Evolutionary conservation across 2,113 vertebrate species (phyloP), one percentile per base, ranked within the genome.

Genomic region (Caranx melampygus): DNA sequence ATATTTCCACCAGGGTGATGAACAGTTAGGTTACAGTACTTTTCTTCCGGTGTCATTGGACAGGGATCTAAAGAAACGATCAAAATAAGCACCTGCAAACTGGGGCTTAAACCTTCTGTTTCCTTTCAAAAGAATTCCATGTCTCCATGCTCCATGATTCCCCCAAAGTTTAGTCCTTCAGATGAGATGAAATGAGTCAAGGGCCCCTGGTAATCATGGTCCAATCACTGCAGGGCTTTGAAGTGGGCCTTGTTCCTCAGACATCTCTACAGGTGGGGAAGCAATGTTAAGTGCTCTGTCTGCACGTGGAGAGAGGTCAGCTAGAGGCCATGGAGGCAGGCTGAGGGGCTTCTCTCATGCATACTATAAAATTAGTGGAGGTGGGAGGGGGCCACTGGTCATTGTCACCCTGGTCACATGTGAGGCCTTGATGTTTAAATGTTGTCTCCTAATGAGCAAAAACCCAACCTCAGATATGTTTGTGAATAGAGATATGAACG

Each of bases 141-240:
- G 49, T 78, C 55, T 59, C 63, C 26, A 47, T 68, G 52, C 33
- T 34, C 26, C 26, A 26, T 72, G 75, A 84, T 83, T 85, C 83
- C 60, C 49, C 69, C 71, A 88, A 91, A 92, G 70, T 88, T 87
- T 68, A 83, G 89, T 87, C 75, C 80, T 84, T 65, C 71, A 76
- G 71, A 78, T 82, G 85, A 91, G 88, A 90, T 86, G 73, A 85
- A 90, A 88, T 79, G 82, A 93, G 90, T 90, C 83, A 92, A 95
- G 93, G 90, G 89, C 45, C 75, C 77, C 49, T 85, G 81, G 83
- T 89, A 94, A 94, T 94, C 92, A 93, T 54, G 33, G 80, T 70
- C 87, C 89, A 93, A 93, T 92, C 93, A 93, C 78, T 64, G 78
- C 83, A 63, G 40, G 16, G 80, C 91, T 90, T 90, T 93, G 87